These are phyloP conservation scores for Allobates femoralis DNA, from an alignment of 2,797 vertebrate genomes.

Conservation along the genomic window DNA sequence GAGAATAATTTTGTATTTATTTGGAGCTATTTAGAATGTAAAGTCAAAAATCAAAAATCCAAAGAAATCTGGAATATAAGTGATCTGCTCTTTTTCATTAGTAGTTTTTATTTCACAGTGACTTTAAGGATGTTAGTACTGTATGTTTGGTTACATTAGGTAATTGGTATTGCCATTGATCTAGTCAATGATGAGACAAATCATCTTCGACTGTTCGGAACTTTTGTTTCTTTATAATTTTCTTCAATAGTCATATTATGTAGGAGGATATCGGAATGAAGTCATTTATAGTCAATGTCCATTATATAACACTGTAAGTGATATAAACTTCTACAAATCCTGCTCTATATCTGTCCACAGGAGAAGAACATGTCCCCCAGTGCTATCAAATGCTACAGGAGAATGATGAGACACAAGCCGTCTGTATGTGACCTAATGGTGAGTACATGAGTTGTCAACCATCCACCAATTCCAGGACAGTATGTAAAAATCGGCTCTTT, in stretches of 20 bases:
- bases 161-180: neutral
- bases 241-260: neutral
- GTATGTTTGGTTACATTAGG: too few species aligned
- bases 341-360: neutral
- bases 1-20: neutral
- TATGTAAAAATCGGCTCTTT: too few species aligned
- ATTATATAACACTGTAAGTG: neutral
- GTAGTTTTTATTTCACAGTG: neutral
- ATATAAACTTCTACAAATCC: neutral
- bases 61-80: neutral
- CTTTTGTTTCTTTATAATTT: neutral
- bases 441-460: neutral
- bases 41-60: neutral
- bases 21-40: neutral
- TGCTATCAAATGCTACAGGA: constrained; percentile 5
- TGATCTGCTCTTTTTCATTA: neutral
- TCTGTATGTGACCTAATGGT: constrained; percentile 45
- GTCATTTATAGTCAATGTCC: neutral
- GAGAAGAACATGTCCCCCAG: constrained; percentile 8
- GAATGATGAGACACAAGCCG: constrained; percentile 23
- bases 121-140: neutral
- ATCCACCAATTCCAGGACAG: neutral
- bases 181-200: neutral
- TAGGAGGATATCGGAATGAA: neutral
- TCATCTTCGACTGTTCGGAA: neutral